Evolutionary conservation across 2,113 vertebrate genomes (phyloP).

Genomic region (Microcebus lehilahytsara): DNA sequence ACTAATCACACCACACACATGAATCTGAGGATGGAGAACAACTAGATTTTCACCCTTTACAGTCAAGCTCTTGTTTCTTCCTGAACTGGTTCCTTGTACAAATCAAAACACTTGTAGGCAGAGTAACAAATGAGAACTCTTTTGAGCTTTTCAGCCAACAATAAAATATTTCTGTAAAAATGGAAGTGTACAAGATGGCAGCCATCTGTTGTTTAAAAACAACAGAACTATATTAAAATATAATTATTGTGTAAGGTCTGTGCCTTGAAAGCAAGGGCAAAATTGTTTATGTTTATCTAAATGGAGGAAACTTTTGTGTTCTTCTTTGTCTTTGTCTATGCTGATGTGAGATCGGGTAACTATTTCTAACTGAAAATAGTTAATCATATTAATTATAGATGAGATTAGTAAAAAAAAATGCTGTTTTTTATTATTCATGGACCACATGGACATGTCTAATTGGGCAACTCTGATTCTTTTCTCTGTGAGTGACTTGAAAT

Average conservation of each 20-base stretch:
- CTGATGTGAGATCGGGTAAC: constrained; percentile 27
- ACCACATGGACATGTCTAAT: background rate
- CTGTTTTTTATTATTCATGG: constrained; percentile 43
- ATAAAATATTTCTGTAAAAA: constrained; percentile 78
- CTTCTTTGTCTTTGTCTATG: constrained; percentile 18
- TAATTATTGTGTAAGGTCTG: constrained; percentile 71
- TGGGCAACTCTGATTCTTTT: background rate
- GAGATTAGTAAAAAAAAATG: constrained; percentile 34
- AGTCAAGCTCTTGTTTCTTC: constrained; percentile 60
- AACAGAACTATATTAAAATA: constrained; percentile 80
- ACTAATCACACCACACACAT: background rate
- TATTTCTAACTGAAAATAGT: constrained; percentile 48
- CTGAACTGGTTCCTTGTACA: constrained; percentile 44
- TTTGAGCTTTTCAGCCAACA: constrained; percentile 68
- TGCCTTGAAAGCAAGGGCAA: constrained; percentile 74
- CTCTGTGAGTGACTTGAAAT: constrained; percentile 6
- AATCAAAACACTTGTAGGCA: constrained; percentile 51
- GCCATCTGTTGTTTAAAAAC: constrained; percentile 83
- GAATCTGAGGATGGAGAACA: background rate
- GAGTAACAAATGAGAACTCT: constrained; percentile 71
- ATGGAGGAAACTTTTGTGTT: constrained; percentile 27
- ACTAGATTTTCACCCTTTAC: constrained; percentile 57
- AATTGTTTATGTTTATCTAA: constrained; percentile 47
- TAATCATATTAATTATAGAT: constrained; percentile 48
- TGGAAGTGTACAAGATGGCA: constrained; percentile 72